These are phyloP conservation scores for Archivesica marissinica DNA, from an alignment of 1,140 invertebrate genomes.

Conservation along the genomic window DNA sequence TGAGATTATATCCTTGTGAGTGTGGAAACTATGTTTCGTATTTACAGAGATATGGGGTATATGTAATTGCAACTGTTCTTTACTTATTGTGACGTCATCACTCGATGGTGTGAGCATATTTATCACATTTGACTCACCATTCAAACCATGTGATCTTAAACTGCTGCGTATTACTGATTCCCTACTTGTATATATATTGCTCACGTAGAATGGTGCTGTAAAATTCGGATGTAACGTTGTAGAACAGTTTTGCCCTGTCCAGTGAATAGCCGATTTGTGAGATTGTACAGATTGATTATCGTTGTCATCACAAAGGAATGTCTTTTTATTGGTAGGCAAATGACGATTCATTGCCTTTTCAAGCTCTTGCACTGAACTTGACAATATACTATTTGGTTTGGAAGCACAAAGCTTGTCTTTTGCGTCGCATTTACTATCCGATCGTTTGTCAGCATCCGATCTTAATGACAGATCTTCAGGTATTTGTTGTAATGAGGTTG, in stretches of 20 bases:
- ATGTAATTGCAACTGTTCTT: constrained; percentile 85
- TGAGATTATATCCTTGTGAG: constrained; percentile 46
- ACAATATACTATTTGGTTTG: constrained; percentile 17
- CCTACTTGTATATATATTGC: constrained; percentile 95
- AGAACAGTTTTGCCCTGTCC: constrained; percentile 90
- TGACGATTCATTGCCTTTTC: constrained; percentile 99
- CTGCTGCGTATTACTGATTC: constrained; percentile 97
- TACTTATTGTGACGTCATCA: constrained; percentile 84
- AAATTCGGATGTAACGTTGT: constrained; percentile 85
- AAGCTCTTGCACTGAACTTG: constrained; percentile 92
- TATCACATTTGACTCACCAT: constrained; percentile 84
- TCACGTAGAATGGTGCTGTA: constrained; percentile 93
- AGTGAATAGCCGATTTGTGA: constrained; percentile 93
- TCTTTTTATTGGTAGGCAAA: constrained; percentile 87
- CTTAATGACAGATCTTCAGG: constrained; percentile 48
- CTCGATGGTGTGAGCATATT: constrained; percentile 94
- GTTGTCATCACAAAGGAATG: constrained; percentile 14
- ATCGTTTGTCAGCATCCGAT: constrained; percentile 11
- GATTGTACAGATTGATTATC: constrained; percentile 14
- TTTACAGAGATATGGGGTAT: constrained; percentile 72
- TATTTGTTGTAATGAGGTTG: constrained; percentile 30
- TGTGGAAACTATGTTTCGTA: constrained; percentile 46
- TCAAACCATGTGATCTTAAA: constrained; percentile 84
- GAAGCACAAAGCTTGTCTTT: not conserved
- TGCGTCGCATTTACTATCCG: not conserved